phyloP scores from a whole-genome alignment of 2,113 vertebrate genomes.

The Oryzias woworae region DNA sequence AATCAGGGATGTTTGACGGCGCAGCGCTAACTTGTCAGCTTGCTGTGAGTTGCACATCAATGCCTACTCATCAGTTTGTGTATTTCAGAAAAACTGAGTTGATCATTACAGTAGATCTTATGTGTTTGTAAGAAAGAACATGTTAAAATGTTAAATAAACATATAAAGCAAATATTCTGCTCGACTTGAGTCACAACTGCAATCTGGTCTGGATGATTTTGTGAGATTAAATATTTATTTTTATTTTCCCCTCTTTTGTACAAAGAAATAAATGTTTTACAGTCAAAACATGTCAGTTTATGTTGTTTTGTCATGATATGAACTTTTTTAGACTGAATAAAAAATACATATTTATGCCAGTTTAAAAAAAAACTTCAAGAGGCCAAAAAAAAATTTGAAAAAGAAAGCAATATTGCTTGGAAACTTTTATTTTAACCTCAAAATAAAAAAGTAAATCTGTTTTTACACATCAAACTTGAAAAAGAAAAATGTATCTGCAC shows the following conservation, averaged over 20 bases:
- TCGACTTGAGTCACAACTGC: constrained; percentile 35
- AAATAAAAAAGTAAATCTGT: no score
- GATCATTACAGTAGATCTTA: constrained; percentile 21
- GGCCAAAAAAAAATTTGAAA: no score
- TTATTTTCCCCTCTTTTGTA: constrained; percentile 17
- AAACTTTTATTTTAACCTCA: no score
- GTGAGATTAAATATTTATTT: constrained; percentile 1
- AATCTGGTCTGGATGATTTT: constrained; percentile 9
- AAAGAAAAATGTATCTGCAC: no score
- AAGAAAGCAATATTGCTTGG: no score
- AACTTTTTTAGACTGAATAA: no score
- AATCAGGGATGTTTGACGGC: constrained; percentile 12
- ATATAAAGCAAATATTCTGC: constrained; percentile 29
- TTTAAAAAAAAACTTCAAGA: no score
- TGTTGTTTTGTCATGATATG: constrained; percentile 10
- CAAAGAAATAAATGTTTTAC: constrained; percentile 35
- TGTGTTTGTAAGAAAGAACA: constrained; percentile 28
- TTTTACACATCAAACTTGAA: no score
- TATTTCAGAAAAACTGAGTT: constrained; percentile 1
- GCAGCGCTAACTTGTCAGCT: constrained; percentile 10
- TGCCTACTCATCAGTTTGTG: constrained; percentile 9
- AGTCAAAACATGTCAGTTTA: constrained; percentile 19
- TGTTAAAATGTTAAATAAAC: constrained; percentile 56
- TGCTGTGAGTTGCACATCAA: constrained; percentile 14
- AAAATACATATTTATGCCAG: no score